A percentile compares a stretch with the other conserved stretches of the same genome.
Evolutionary conservation across 1,140 invertebrate genomes (phyloP).

Genomic region (Contarinia nasturtii): DNA sequence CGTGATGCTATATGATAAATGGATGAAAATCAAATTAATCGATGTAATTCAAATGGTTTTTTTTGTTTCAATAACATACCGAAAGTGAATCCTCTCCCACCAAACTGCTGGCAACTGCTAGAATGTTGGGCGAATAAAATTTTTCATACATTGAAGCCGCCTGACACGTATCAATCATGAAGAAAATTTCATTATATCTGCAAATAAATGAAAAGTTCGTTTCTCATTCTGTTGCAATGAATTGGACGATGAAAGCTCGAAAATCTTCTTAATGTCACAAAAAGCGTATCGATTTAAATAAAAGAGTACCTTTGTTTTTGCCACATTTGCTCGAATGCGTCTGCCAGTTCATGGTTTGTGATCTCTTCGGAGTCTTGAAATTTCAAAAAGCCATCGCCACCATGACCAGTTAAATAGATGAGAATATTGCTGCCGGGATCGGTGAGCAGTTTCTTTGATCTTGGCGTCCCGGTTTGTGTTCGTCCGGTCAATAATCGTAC

Average conservation of each 20-base stretch:
- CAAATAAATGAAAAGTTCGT: slow-evolving; percentile 17
- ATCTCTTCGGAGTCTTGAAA: slow-evolving; percentile 99
- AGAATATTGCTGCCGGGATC: slow-evolving; percentile 96
- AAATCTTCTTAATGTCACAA: background rate
- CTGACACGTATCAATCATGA: slow-evolving; percentile 98
- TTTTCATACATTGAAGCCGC: slow-evolving; percentile 96
- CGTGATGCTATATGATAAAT: slow-evolving; percentile 64
- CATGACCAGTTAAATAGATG: slow-evolving; percentile 93
- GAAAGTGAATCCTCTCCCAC: slow-evolving; percentile 97
- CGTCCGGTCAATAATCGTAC: slow-evolving; percentile 87
- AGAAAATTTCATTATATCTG: slow-evolving; percentile 95
- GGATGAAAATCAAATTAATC: background rate
- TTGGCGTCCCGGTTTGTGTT: slow-evolving; percentile 72
- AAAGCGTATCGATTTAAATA: background rate
- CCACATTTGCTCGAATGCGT: slow-evolving; percentile 99
- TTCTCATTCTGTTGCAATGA: background rate
- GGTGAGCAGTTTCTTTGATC: slow-evolving; percentile 86
- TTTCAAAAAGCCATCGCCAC: slow-evolving; percentile 97
- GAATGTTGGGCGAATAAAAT: slow-evolving; percentile 95
- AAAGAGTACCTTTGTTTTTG: slow-evolving; percentile 67
- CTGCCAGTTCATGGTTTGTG: slow-evolving; percentile 94
- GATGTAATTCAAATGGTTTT: background rate
- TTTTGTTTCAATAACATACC: slow-evolving; percentile 38
- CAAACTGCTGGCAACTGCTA: slow-evolving; percentile 90
- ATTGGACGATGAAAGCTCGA: too few relatives aligned